These are phyloP conservation scores for Xenopus borealis DNA, from an alignment of 2,113 vertebrate genomes.

Conservation along the genomic window DNA sequence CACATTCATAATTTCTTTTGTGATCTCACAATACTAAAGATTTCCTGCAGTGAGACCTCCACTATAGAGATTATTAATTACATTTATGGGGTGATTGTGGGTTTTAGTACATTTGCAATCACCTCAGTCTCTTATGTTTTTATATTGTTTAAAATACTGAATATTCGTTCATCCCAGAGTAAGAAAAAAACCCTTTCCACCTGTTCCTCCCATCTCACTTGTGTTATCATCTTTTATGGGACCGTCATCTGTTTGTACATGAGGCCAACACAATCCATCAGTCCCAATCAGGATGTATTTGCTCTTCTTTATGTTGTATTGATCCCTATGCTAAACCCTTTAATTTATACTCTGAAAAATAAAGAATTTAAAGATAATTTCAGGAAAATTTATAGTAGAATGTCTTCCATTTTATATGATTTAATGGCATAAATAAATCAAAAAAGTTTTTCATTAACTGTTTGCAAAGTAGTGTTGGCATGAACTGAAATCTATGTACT, in stretches of 20 bases:
- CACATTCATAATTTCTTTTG: conserved; percentile 23
- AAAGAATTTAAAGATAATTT: conserved; percentile 8
- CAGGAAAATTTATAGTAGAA: background rate
- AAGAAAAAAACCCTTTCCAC: conserved; percentile 21
- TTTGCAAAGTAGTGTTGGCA: too few relatives aligned
- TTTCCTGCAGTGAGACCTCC: conserved; percentile 17
- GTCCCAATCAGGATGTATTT: background rate
- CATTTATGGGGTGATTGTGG: background rate
- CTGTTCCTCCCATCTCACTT: conserved; percentile 17
- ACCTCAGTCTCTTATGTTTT: conserved; percentile 21
- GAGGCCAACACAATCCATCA: background rate
- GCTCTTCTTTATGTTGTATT: conserved; percentile 12
- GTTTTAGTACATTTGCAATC: background rate
- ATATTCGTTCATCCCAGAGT: conserved; percentile 8
- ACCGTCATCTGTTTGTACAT: conserved; percentile 20
- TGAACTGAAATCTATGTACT: too few relatives aligned
- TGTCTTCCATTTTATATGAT: too few relatives aligned
- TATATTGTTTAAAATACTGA: conserved; percentile 13
- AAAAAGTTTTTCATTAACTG: too few relatives aligned
- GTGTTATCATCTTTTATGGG: conserved; percentile 32
- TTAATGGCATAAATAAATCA: too few relatives aligned
- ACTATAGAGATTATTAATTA: conserved; percentile 16
- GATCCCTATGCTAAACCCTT: conserved; percentile 11
- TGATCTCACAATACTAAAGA: conserved; percentile 16
- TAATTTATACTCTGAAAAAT: conserved; percentile 27